Evolutionary conservation across 2,113 vertebrate genomes (phyloP).

Genomic region (Cnemophilus loriae): DNA sequence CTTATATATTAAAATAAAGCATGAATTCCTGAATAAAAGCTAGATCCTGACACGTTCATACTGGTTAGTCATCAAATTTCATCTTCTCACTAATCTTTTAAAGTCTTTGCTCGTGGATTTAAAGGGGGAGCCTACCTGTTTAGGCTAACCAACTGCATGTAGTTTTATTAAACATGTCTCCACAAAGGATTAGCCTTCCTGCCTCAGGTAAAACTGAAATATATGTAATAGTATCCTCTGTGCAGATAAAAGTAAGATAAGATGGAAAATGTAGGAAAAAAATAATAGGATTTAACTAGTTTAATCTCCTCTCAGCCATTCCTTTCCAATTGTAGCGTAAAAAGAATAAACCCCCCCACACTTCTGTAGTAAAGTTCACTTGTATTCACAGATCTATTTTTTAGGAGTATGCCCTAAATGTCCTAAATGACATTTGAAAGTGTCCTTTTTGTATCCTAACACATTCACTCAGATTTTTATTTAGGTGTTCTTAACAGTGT

Average conservation of each 20-base stretch:
- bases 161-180: neutral
- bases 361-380: neutral
- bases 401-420: too few species aligned
- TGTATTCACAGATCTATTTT: neutral
- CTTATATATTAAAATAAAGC: neutral
- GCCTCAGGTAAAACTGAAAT: neutral
- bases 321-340: neutral
- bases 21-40: neutral
- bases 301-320: neutral
- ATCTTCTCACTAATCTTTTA: neutral
- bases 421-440: too few species aligned
- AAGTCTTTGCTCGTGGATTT: neutral
- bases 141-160: neutral
- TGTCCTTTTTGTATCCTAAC: neutral
- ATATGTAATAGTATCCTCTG: neutral
- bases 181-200: neutral
- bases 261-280: neutral
- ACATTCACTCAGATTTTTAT: neutral
- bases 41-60: neutral
- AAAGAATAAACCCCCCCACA: neutral
- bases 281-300: neutral
- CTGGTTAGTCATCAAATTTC: neutral
- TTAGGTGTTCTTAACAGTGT: conserved; percentile 7
- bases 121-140: neutral
- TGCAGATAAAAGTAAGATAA: neutral